Evolutionary conservation across 1,140 invertebrate species (phyloP).

Genomic region (Calephelis nemesis): DNA sequence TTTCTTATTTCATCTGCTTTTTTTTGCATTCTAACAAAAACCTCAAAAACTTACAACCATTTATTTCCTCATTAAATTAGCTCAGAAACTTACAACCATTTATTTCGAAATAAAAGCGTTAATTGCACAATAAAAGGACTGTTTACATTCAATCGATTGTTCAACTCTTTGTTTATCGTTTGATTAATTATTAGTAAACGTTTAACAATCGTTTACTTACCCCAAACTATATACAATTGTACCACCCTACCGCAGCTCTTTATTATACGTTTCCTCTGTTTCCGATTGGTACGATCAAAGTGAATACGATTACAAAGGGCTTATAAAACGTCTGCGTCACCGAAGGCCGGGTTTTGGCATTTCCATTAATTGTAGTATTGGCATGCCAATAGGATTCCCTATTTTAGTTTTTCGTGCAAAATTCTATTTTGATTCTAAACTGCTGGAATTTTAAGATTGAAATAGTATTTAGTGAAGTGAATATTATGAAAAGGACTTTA

Average conservation of each 20-base stretch:
- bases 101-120: too few relatives aligned
- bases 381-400: slow-evolving; percentile 7
- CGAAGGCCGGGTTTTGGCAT: slow-evolving; percentile 33
- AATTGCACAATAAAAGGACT: neutral
- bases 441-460: too few relatives aligned
- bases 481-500: too few relatives aligned
- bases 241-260: slow-evolving; percentile 31
- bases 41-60: too few relatives aligned
- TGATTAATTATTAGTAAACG: slow-evolving; percentile 30
- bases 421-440: too few relatives aligned
- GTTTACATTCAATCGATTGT: neutral
- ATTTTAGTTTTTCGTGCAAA: neutral
- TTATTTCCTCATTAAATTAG: too few relatives aligned
- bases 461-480: too few relatives aligned
- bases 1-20: too few relatives aligned
- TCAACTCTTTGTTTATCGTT: neutral
- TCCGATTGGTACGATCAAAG: slow-evolving; percentile 56
- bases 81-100: too few relatives aligned
- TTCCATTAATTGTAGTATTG: slow-evolving; percentile 44
- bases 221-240: slow-evolving; percentile 8
- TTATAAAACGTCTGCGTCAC: slow-evolving; percentile 54
- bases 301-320: slow-evolving; percentile 59
- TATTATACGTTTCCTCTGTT: slow-evolving; percentile 46
- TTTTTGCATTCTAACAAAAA: too few relatives aligned
- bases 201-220: slow-evolving; percentile 10